phyloP scores from a whole-genome alignment of 2,888 invertebrate species.

The Xanthia togata region DNA sequence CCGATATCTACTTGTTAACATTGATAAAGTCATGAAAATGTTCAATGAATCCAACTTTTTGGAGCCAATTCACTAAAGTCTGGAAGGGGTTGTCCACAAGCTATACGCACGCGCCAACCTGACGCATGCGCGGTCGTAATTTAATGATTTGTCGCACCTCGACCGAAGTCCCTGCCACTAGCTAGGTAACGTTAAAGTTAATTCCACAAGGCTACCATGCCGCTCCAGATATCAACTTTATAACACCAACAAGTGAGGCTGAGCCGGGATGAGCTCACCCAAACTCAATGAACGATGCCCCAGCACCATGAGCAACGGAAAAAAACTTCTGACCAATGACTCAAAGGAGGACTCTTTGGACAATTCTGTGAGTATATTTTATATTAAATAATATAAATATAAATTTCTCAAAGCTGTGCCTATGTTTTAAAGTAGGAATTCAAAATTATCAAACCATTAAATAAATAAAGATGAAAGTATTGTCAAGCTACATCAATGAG shows the following conservation, averaged over 20 bases:
- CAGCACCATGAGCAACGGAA: slow-evolving; percentile 84
- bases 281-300: slow-evolving; percentile 85
- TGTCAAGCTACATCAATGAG: slow-evolving; percentile 4
- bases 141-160: slow-evolving; percentile 78
- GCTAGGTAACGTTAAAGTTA: slow-evolving; percentile 43
- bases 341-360: slow-evolving; percentile 86
- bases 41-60: slow-evolving; percentile 26
- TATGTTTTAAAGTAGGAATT: background rate
- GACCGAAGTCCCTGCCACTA: slow-evolving; percentile 37
- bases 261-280: slow-evolving; percentile 83
- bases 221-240: slow-evolving; percentile 38
- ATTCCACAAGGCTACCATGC: slow-evolving; percentile 35
- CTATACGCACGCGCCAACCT: slow-evolving; percentile 68
- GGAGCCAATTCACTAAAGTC: slow-evolving; percentile 1
- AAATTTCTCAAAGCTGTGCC: background rate
- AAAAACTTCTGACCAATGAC: slow-evolving; percentile 81
- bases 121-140: slow-evolving; percentile 73
- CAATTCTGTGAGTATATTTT: slow-evolving; percentile 83
- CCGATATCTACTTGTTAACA: background rate
- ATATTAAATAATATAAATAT: too few species aligned
- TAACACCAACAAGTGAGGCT: slow-evolving; percentile 44
- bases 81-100: slow-evolving; percentile 24
- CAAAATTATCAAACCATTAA: background rate
- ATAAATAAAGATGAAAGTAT: background rate
- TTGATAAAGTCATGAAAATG: slow-evolving; percentile 11